Conservation (phyloP, 2,888 invertebrate genomes). For the Yponomeuta cagnagella region DNA sequence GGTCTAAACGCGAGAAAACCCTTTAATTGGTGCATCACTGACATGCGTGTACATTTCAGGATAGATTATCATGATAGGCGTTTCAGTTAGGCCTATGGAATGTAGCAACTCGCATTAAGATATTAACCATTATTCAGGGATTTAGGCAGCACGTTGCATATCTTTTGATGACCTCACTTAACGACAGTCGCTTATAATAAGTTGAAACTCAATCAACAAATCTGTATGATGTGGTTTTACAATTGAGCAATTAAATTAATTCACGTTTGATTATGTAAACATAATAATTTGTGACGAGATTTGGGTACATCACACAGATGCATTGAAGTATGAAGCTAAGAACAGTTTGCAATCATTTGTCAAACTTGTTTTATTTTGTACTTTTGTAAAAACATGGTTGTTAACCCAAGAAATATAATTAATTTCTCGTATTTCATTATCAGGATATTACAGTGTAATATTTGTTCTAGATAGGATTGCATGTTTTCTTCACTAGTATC, state of each 20-base stretch:
- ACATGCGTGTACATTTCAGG: conserved; percentile 25
- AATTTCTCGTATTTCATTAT: no score
- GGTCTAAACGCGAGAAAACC: conserved; percentile 16
- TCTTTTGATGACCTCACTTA: neutral
- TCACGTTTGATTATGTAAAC: neutral
- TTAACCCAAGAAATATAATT: neutral
- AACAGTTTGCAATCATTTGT: neutral
- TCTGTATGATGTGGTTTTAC: neutral
- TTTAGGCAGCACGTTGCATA: neutral
- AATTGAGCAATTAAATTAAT: conserved; percentile 19
- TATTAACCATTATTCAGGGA: neutral
- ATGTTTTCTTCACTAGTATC: no score
- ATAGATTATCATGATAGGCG: conserved; percentile 24
- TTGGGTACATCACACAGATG: neutral
- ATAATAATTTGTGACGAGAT: no score
- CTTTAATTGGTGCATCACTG: conserved; percentile 12
- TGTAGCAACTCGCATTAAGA: conserved; percentile 35
- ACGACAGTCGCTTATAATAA: neutral
- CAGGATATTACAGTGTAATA: no score
- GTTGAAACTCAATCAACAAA: neutral
- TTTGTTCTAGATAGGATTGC: no score
- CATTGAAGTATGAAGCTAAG: neutral
- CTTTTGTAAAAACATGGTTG: conserved; percentile 12
- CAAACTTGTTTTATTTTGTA: conserved; percentile 18
- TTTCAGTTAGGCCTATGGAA: conserved; percentile 39